These are phyloP conservation scores for Alauda arvensis DNA, from an alignment of 2,797 vertebrate species.

Conservation along the genomic window DNA sequence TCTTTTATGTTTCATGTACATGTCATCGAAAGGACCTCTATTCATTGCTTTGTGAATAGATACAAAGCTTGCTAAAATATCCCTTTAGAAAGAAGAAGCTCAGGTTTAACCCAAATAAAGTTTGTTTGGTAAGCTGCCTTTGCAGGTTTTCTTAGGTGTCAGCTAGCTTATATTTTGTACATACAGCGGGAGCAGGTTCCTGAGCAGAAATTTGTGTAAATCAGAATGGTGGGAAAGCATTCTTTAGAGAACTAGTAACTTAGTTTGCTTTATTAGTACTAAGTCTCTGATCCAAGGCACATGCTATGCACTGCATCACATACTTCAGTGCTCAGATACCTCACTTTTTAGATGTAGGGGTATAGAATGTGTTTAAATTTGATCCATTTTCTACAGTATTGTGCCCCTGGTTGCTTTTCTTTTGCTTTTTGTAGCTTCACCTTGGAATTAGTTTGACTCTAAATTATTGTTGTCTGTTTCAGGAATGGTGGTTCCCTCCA, in stretches of 20 bases:
- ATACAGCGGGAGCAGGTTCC: not conserved
- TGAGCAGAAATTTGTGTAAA: not conserved
- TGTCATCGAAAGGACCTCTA: not conserved
- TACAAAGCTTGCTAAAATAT: not conserved
- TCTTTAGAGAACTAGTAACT: not conserved
- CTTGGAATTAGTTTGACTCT: not conserved
- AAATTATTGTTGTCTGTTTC: constrained; percentile 52
- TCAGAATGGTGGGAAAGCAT: not conserved
- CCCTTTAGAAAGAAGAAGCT: not conserved
- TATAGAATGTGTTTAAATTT: not conserved
- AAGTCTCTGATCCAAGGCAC: not conserved
- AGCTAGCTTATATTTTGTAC: not conserved
- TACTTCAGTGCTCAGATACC: not conserved
- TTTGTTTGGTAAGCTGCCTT: not conserved
- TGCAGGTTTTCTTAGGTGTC: not conserved
- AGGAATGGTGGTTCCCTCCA: constrained; percentile 95
- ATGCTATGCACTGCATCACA: not conserved
- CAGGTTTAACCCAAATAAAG: not conserved
- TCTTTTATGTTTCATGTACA: not conserved
- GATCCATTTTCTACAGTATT: not conserved
- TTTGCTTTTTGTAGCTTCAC: not conserved
- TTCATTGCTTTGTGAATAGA: not conserved
- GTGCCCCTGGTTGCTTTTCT: not conserved
- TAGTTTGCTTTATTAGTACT: not conserved
- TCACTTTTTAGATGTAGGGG: not conserved